Evolutionary conservation across 2,797 vertebrate species (phyloP), one percentile per base, ranked within the genome.

Genomic region (Crenuchus spilurus): DNA sequence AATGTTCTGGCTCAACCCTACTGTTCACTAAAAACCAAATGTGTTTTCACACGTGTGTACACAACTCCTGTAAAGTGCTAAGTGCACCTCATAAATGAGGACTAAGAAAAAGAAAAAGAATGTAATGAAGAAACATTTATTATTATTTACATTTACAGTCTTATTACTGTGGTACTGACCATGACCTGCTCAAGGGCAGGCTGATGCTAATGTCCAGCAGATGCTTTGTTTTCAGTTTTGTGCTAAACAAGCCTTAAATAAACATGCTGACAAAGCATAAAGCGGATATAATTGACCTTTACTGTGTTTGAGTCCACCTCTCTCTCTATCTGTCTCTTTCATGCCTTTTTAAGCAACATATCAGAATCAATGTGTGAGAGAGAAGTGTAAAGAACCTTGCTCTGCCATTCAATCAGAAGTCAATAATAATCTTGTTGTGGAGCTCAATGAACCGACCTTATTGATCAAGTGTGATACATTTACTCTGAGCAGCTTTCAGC

Each of bases 381-480:
- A 58, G 35, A 44, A 41, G 14, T 14, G 26, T 26, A 60, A 68
- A 60, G 28, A 72, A 9, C 33, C 42, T 30, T 14, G 58, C 35
- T 72, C 3, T 65, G 33, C 31, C 35, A 3, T 66, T 20, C 35
- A 46, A 67, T 72, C 24, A 48, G 35, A 35, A 66, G 58, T 73
- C 65, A 35, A 79, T 77, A 39, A 67, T 41, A 58, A 67, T 70
- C 71, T 79, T 24, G 52, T 70, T 77, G 52, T 73, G 31, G 24
- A n/a, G 48, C 72, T 75, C 42, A 73, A 41, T 67, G 61, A 80
- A 72, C 48, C 58, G 44, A 57, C 18, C 51, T 6, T 70, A 83
- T 80, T 71, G 81, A 83, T 76, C 66, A 76, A 26, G 14, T 6
- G 16, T 31, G 73, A 76, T 63, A 26, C 55, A 78, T 65, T 66